phyloP scores from a whole-genome alignment of 2,888 invertebrate genomes.

The Cheilosia impressa region DNA sequence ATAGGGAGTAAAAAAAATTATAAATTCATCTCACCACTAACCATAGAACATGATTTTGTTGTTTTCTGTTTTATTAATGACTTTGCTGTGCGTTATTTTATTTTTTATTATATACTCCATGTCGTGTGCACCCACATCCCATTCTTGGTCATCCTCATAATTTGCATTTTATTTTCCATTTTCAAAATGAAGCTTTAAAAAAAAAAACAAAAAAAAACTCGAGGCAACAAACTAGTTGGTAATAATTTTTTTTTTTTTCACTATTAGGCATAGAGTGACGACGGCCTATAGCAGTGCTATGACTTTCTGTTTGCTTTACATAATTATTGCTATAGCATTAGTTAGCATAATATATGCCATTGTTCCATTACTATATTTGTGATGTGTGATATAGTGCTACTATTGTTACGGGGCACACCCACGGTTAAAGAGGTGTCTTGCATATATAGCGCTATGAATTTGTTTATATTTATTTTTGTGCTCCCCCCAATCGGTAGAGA shows the following conservation, averaged over 20 bases:
- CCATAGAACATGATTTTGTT: constrained; percentile 62
- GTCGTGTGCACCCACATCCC: constrained; percentile 60
- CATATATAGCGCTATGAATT: constrained; percentile 45
- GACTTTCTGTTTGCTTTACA: constrained; percentile 51
- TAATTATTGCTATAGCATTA: constrained; percentile 51
- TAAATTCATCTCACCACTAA: constrained; percentile 56
- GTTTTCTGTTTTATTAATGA: constrained; percentile 53
- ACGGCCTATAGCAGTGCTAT: constrained; percentile 6
- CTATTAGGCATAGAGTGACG: constrained; percentile 7
- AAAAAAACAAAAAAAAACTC: constrained; percentile 17
- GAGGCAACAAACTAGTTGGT: constrained; percentile 27
- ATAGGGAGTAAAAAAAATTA: constrained; percentile 39
- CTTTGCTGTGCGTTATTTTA: constrained; percentile 33
- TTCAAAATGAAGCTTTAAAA: constrained; percentile 20
- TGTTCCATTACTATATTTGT: constrained; percentile 22
- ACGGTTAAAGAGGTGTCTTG: constrained; percentile 59
- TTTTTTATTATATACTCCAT: background rate
- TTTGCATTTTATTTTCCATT: constrained; percentile 59
- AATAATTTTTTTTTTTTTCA: constrained; percentile 28
- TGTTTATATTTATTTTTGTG: constrained; percentile 3
- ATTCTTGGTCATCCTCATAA: constrained; percentile 64
- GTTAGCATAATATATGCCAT: constrained; percentile 63
- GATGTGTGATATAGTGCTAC: constrained; percentile 30
- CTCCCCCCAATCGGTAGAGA: constrained; percentile 7
- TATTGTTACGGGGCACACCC: constrained; percentile 64